Conservation (phyloP, 37 sponge, comb jelly and placozoan species). For the Diacarnus erythraeanus region DNA sequence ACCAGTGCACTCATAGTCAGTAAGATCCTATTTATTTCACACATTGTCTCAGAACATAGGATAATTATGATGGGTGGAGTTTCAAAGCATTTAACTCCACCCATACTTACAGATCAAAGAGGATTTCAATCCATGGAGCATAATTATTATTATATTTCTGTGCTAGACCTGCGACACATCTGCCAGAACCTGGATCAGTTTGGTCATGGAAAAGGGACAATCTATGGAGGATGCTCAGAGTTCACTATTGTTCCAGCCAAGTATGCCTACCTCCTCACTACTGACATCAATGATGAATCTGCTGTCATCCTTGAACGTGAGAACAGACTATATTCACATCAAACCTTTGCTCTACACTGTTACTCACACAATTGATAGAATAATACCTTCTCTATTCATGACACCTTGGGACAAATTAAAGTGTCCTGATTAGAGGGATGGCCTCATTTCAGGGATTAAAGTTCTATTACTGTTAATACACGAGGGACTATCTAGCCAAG, state of each 20-base stretch:
- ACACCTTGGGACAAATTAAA: too few relatives aligned
- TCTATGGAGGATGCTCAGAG: constrained; percentile 90
- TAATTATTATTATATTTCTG: neutral
- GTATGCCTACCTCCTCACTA: constrained; percentile 81
- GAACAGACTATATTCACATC: constrained; percentile 6
- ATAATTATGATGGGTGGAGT: too few relatives aligned
- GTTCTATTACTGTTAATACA: too few relatives aligned
- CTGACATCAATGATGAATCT: constrained; percentile 60
- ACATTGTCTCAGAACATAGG: neutral
- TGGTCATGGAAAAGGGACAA: constrained; percentile 91
- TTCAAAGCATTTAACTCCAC: too few relatives aligned
- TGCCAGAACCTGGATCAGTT: constrained; percentile 89
- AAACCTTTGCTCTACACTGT: neutral
- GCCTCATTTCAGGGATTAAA: too few relatives aligned
- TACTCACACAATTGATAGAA: neutral
- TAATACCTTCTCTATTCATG: too few relatives aligned
- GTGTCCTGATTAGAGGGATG: too few relatives aligned
- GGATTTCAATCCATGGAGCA: neutral
- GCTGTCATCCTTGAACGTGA: constrained; percentile 89
- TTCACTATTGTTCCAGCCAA: constrained; percentile 79
- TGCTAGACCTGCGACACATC: constrained; percentile 74
- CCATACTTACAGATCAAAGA: too few relatives aligned
- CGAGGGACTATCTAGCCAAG: too few relatives aligned
- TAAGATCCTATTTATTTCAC: constrained; percentile 2
- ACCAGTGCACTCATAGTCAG: constrained; percentile 77